Base-by-base conservation (phyloP, 2,888 invertebrate species). In the Pediacus dermestoides region DNA sequence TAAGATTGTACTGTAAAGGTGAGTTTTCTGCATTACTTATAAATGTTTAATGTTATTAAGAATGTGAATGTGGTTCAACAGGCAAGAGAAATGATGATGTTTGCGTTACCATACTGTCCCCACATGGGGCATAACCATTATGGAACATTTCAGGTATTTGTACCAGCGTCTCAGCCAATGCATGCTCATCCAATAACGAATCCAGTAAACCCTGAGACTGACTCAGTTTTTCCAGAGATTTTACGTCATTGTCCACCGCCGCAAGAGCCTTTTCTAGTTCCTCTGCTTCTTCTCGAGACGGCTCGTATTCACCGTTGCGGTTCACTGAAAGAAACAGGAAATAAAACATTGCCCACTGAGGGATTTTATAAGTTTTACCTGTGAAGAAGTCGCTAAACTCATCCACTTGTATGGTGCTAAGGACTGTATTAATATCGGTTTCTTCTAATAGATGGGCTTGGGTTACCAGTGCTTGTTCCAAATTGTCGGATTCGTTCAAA, bases 241-340 rank as follows among this genome's bases (percentile, higher is more conserved):
- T 78, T 11, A 82, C 80, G 60, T 82, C 81, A 61, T 82, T 81
- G 61, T 85, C 84, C 27, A 85, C 86, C 30, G 82, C 82, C 53
- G 85, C 85, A 46, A 92, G 70, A 4, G 90, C 91, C 42, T 90
- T 81, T 63, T 91, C 90, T 55, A 92, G 70, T 65, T 91, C 91
- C 51, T 91, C 90, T 18, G 88, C 84, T 68, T 92, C 91, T 61
- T 88, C 90, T 62, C 80, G 76, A 31, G 82, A 78, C 21, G 82
- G 82, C 55, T 79, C 78, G 55, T 80, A 81, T 48, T 80, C 81
- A n/a, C 81, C 82, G 62, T 82, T 82, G 64, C 80, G 79, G 63
- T 80, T 79, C 58, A 77, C 80, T 79, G 57, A 8, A 65, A 63
- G 45, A 47, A 39, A 15, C 4, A 23, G 10, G 9, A 23, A 6